Conservation (phyloP, 2,113 vertebrate genomes). For the Carassius carassius region DNA sequence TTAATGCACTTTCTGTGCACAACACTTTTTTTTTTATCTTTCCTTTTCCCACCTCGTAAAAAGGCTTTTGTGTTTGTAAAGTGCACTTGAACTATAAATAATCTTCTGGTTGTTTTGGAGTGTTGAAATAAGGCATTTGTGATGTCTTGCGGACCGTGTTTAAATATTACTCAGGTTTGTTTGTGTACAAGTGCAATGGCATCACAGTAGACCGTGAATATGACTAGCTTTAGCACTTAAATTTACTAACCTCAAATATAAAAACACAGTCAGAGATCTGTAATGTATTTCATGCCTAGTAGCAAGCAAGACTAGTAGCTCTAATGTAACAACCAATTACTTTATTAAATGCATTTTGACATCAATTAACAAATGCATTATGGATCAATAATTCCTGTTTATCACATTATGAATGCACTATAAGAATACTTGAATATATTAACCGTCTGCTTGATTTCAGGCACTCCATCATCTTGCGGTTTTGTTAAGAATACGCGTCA, state of each 20-base stretch:
- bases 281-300: not conserved
- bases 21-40: not conserved
- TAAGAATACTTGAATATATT: not conserved
- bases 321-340: not conserved
- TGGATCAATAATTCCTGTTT: not conserved
- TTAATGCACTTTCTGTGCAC: slow-evolving; percentile 31
- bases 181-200: not conserved
- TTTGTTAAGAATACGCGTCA: slow-evolving; percentile 18
- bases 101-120: not conserved
- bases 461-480: slow-evolving; percentile 9
- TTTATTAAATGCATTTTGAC: not conserved
- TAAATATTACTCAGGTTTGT: not conserved
- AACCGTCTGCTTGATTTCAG: not conserved
- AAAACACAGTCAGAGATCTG: not conserved
- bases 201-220: not conserved
- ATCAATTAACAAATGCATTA: not conserved
- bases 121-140: not conserved
- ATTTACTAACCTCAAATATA: not conserved
- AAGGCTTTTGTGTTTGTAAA: slow-evolving; percentile 15
- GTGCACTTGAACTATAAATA: slow-evolving; percentile 21
- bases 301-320: not conserved
- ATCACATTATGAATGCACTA: not conserved
- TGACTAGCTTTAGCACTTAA: not conserved
- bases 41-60: not conserved
- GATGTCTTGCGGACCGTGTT: not conserved